phyloP scores from a whole-genome alignment of 2,113 vertebrate genomes.

The Diadophis punctatus region DNA sequence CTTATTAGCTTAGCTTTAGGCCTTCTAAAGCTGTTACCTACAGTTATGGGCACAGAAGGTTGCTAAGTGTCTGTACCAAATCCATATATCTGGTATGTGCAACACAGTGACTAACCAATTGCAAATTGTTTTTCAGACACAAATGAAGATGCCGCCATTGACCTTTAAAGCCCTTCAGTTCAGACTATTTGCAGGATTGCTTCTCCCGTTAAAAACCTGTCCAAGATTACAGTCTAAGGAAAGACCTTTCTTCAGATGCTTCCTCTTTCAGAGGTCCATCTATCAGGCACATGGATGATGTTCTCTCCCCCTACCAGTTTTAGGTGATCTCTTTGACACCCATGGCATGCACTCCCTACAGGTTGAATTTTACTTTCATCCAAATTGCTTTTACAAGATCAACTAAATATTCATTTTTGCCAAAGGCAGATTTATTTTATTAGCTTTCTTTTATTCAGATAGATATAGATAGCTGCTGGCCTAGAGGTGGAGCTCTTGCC shows the following conservation, averaged over 20 bases:
- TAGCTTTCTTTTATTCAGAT: neutral
- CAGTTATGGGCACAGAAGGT: neutral
- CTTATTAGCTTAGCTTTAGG: neutral
- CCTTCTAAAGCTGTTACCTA: neutral
- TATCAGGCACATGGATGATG: neutral
- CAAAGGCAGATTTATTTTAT: neutral
- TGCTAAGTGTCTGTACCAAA: neutral
- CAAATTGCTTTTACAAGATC: neutral
- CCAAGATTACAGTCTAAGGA: neutral
- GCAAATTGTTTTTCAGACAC: neutral
- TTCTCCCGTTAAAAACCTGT: neutral
- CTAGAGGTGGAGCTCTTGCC: too few relatives aligned
- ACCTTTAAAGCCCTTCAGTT: neutral
- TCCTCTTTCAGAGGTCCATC: neutral
- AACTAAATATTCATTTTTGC: neutral
- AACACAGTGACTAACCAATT: neutral
- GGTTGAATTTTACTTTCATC: neutral
- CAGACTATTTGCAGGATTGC: neutral
- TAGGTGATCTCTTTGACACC: neutral
- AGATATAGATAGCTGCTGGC: too few relatives aligned
- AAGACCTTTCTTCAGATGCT: neutral
- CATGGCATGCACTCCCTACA: neutral
- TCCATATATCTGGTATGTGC: neutral
- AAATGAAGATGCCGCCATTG: neutral
- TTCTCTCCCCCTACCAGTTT: neutral